A percentile compares a stretch with the other conserved stretches of the same genome.
These are phyloP conservation scores for Penaeus vannamei DNA, from an alignment of 1,140 invertebrate genomes.

Conservation along the genomic window DNA sequence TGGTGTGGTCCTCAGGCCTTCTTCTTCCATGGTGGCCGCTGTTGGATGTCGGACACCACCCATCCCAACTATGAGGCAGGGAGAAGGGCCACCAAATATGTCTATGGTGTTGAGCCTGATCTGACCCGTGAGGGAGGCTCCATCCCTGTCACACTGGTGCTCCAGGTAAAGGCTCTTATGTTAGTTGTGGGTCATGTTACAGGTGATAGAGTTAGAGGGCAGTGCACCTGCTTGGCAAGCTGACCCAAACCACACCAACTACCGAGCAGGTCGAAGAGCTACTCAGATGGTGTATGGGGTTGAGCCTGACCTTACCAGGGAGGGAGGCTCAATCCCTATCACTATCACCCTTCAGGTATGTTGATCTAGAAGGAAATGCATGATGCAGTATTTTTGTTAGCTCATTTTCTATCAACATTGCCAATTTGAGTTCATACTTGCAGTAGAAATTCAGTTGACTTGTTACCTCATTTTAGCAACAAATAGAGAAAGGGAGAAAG, in stretches of 20 bases:
- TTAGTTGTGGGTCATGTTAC: constrained; percentile 48
- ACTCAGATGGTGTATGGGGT: constrained; percentile 92
- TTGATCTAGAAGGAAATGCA: no score
- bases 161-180: constrained; percentile 73
- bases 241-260: constrained; percentile 93
- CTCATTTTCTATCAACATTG: no score
- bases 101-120: constrained; percentile 94
- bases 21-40: constrained; percentile 84
- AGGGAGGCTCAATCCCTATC: constrained; percentile 96
- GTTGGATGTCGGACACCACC: constrained; percentile 93
- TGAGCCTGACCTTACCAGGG: constrained; percentile 94
- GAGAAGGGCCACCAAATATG: constrained; percentile 86
- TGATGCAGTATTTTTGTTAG: no score
- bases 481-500: no score
- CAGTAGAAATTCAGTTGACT: no score
- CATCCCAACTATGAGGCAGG: constrained; percentile 94
- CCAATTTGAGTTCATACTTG: no score
- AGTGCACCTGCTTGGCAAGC: constrained; percentile 81
- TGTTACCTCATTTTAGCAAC: no score
- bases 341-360: constrained; percentile 84
- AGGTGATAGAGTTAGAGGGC: constrained; percentile 65
- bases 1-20: constrained; percentile 72
- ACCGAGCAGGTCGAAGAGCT: constrained; percentile 87
- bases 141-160: constrained; percentile 94
- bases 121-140: constrained; percentile 95